Evolutionary conservation across 92 coral and sea anemone genomes (phyloP).

Genomic region (Epizoanthus ramosus): DNA sequence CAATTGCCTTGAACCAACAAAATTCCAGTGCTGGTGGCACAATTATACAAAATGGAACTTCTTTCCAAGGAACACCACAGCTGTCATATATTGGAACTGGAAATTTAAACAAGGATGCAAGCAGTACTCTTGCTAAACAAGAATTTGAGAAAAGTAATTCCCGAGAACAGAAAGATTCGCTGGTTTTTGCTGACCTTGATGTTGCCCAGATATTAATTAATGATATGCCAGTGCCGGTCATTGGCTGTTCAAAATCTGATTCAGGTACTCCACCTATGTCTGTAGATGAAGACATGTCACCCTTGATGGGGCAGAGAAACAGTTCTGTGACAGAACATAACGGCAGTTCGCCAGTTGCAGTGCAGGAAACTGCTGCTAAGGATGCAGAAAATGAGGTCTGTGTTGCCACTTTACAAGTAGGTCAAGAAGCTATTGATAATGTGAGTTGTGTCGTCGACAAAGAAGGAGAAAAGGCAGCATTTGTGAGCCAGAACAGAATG

Average conservation of each 20-base stretch:
- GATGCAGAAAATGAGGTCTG: background rate
- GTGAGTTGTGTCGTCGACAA: background rate
- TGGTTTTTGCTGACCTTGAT: conserved; percentile 81
- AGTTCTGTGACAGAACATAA: background rate
- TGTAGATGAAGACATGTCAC: background rate
- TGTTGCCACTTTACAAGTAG: background rate
- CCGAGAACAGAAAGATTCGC: conserved; percentile 2
- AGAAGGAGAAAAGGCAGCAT: background rate
- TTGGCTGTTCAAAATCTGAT: conserved; percentile 30
- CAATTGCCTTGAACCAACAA: conserved; percentile 16
- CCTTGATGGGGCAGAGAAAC: background rate
- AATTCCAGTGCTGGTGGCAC: background rate
- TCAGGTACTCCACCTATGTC: background rate
- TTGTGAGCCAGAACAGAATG: background rate
- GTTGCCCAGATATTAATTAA: conserved; percentile 89
- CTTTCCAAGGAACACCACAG: background rate
- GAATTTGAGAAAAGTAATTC: background rate
- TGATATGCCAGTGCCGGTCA: conserved; percentile 83
- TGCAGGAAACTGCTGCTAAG: conserved; percentile 1
- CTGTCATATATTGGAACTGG: background rate
- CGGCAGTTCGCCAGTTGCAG: background rate
- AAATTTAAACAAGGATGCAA: background rate
- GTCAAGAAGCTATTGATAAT: background rate
- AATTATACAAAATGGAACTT: background rate
- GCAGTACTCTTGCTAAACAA: background rate